phyloP scores from a whole-genome alignment of 2,797 vertebrate genomes.

The Eulemur mongoz region DNA sequence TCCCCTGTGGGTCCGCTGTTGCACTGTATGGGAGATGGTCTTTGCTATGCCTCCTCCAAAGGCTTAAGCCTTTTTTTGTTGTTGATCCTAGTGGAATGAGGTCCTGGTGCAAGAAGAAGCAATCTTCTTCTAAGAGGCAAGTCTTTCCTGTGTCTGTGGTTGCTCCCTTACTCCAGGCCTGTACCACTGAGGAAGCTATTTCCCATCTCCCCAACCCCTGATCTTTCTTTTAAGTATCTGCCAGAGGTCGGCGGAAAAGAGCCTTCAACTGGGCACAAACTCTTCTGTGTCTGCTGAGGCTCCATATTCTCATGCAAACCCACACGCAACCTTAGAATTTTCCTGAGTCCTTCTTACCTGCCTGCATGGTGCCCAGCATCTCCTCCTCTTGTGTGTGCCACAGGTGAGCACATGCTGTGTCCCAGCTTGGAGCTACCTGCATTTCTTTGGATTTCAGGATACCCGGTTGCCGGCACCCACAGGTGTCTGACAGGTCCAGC shows the following conservation, averaged over 20 bases:
- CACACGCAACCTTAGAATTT: background rate
- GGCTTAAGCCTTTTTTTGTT: background rate
- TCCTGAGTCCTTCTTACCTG: background rate
- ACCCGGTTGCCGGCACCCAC: background rate
- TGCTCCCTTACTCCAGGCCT: background rate
- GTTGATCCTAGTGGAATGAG: too few species aligned
- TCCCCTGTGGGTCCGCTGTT: background rate
- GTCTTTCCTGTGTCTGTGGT: background rate
- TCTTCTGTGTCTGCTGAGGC: background rate
- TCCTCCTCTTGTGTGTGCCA: background rate
- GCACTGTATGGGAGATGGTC: too few species aligned
- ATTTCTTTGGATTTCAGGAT: background rate
- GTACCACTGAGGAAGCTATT: background rate
- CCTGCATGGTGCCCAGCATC: background rate
- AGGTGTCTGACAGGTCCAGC: background rate
- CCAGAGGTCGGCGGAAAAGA: background rate
- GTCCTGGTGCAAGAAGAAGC: background rate
- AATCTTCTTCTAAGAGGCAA: rapidly evolving
- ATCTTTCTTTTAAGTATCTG: background rate
- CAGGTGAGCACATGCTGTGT: rapidly evolving
- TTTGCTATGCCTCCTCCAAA: background rate
- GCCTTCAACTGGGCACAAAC: too few species aligned
- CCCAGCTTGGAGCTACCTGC: too few species aligned
- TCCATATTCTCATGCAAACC: background rate
- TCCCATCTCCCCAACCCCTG: background rate